Percentiles rank a stretch among this genome's conserved stretches.
Conservation (phyloP, 2,888 invertebrate species). For the Chaitophorus viminalis region DNA sequence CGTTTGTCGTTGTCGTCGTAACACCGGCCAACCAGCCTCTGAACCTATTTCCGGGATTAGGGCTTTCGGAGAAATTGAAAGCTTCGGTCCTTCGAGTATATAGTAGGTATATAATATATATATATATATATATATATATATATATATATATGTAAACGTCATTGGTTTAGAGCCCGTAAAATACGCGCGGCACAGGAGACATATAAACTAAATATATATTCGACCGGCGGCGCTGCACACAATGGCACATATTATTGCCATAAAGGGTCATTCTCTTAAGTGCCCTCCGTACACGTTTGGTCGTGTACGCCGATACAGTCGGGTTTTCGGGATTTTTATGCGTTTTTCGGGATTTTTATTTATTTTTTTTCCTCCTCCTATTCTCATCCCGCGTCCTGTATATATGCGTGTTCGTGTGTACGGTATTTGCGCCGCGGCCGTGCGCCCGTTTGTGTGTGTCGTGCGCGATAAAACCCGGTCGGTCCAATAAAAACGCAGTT, state of each 20-base stretch:
- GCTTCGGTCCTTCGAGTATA: neutral
- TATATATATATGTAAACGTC: too few species aligned
- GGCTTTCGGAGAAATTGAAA: conserved; percentile 50
- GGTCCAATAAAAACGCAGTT: conserved; percentile 57
- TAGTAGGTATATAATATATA: neutral
- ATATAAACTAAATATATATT: conserved; percentile 57
- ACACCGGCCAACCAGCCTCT: neutral
- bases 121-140: too few species aligned
- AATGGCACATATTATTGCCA: conserved; percentile 60
- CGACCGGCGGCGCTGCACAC: conserved; percentile 9
- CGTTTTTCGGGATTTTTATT: conserved; percentile 61
- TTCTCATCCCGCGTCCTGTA: neutral
- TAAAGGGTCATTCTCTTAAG: conserved; percentile 62
- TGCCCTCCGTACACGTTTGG: conserved; percentile 18
- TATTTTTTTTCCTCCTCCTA: neutral
- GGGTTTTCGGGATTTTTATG: conserved; percentile 56
- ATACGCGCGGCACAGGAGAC: conserved; percentile 40
- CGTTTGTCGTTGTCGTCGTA: conserved; percentile 14
- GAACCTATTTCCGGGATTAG: conserved; percentile 48
- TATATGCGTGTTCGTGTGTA: neutral
- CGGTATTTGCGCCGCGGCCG: too few species aligned
- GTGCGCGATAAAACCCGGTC: conserved; percentile 56
- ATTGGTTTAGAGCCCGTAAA: conserved; percentile 55
- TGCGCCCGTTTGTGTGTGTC: conserved; percentile 9
- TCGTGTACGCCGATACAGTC: neutral